Evolutionary conservation across 2,113 vertebrate species (phyloP), one percentile per base, ranked within the genome.

Genomic region (Mandrillus leucophaeus): DNA sequence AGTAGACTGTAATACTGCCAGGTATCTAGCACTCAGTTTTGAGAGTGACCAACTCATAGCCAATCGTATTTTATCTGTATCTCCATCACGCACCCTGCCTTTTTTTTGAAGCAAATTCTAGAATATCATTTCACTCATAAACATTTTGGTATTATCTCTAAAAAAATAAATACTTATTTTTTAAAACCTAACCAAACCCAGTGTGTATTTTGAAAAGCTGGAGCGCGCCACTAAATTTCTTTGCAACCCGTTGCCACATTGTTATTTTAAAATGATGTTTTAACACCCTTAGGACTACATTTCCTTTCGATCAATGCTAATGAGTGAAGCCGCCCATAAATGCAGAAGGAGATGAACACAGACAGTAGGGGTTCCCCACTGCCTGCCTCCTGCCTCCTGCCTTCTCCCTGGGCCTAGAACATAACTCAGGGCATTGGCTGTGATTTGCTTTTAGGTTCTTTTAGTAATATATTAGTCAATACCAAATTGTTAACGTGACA

Each of bases 291-390:
- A 14, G 22, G 59, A 73, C 12, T 91, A 11, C 12, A 14, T 59
- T 96, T 98, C 92, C 94, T 90, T 76, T 81, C n/a, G 64, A 88
- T 82, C 66, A 43, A 88, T 80, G 79, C 61, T 76, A 83, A 59
- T 85, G 93, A 97, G 94, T 96, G 87, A 95, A 96, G 80, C 32
- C 1, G 70, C 50, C 1, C 9, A 8, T 30, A 50, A 96, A 92
- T 40, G 84, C 88, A 84, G 96, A 94, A 88, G 94, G 55, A 92
- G 93, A 32, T 13, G 89, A 14, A 10, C 8, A 0, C 8, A 8
- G 61, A 38, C 8, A 4, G 8, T 0, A 75, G 96, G 95, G 90
- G 40, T 86, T 96, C 55, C 96, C 96, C 38, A 0, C 87, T 45
- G 61, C 78, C 16, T 0, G 14, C 79, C 73, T 83, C 40, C 16